Percentiles rank a stretch among this genome's conserved stretches.
Evolutionary conservation across 2,888 invertebrate species (phyloP).

Genomic region (Aradus depressus): DNA sequence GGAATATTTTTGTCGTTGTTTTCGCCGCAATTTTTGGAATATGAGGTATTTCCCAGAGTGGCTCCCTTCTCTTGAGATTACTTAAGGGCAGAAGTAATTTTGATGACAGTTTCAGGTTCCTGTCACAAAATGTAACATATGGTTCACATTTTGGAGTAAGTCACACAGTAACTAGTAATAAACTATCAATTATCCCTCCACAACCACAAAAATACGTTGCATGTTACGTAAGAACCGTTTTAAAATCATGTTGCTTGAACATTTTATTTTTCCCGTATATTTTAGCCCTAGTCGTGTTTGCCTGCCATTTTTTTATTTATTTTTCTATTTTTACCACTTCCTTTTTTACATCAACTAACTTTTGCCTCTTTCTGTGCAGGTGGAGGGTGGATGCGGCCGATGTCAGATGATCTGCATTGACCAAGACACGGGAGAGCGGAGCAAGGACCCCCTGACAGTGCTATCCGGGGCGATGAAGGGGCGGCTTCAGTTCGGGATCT

Average conservation of each 20-base stretch:
- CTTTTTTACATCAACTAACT: background rate
- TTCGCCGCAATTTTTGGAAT: too few relatives aligned
- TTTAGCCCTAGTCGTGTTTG: background rate
- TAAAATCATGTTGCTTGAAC: too few relatives aligned
- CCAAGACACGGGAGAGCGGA: constrained; percentile 68
- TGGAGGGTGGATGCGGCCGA: constrained; percentile 69
- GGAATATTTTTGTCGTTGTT: too few relatives aligned
- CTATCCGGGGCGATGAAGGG: constrained; percentile 61
- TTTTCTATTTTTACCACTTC: background rate
- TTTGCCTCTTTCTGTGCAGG: constrained; percentile 40
- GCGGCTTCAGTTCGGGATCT: constrained; percentile 71
- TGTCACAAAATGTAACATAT: too few relatives aligned
- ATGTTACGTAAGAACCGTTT: too few relatives aligned
- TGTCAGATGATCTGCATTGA: constrained; percentile 96
- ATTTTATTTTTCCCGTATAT: background rate
- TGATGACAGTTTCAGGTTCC: background rate
- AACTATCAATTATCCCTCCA: too few relatives aligned
- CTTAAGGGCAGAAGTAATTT: too few relatives aligned
- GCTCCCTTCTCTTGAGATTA: too few relatives aligned
- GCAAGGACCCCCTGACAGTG: constrained; percentile 64
- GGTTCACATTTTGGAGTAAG: too few relatives aligned
- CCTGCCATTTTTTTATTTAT: background rate
- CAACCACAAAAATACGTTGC: too few relatives aligned
- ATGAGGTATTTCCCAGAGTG: too few relatives aligned
- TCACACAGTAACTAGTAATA: too few relatives aligned